These are phyloP conservation scores for Botia kubotai DNA, from an alignment of 2,797 vertebrate genomes.

Conservation along the genomic window DNA sequence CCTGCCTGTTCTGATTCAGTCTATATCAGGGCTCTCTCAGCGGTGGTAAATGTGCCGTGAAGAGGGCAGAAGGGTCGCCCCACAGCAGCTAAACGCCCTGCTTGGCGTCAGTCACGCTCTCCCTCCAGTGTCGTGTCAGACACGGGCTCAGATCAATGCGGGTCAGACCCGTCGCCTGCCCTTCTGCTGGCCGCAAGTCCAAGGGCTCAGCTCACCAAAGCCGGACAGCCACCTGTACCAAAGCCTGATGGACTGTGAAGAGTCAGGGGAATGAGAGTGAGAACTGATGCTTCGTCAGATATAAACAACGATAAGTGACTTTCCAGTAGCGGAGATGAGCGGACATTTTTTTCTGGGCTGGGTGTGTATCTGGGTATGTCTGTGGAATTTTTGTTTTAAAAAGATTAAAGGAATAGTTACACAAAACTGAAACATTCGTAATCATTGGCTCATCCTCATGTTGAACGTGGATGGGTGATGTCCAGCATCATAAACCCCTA, in stretches of 20 bases:
- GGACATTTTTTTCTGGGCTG: not conserved
- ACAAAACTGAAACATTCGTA: no score
- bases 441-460: not conserved
- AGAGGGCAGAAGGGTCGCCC: constrained; percentile 49
- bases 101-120: constrained; percentile 68
- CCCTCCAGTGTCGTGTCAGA: constrained; percentile 67
- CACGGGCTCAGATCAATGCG: constrained; percentile 67
- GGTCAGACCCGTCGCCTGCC: constrained; percentile 54
- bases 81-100: constrained; percentile 50
- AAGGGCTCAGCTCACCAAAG: constrained; percentile 39
- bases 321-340: not conserved
- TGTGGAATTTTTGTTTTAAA: not conserved
- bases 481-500: not conserved
- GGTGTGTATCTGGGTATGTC: not conserved
- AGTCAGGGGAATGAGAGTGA: constrained; percentile 23
- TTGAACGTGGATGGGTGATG: not conserved
- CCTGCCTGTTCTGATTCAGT: not conserved
- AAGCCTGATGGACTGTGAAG: constrained; percentile 36
- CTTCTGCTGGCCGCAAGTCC: constrained; percentile 27
- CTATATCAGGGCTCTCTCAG: constrained; percentile 28
- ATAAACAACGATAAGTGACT: constrained; percentile 31
- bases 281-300: constrained; percentile 30
- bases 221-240: constrained; percentile 22
- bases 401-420: not conserved
- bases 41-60: constrained; percentile 41